Percentiles rank a stretch among this genome's conserved stretches.
Conservation (phyloP, 2,888 invertebrate genomes). For the Epirrhoe alternata region DNA sequence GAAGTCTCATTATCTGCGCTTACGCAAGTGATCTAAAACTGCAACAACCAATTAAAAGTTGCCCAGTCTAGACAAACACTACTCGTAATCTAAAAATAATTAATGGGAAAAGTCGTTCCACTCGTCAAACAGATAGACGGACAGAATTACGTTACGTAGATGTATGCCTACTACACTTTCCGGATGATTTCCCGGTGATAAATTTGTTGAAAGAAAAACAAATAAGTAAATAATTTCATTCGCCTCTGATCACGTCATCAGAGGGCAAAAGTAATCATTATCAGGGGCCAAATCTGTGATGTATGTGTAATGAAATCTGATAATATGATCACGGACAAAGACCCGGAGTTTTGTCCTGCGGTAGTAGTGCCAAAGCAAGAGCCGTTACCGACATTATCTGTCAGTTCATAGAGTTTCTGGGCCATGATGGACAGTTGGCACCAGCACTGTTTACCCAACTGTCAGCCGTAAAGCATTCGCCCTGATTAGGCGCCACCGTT, state of each 20-base stretch:
- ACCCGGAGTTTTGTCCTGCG: background rate
- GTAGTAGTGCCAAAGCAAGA: conserved; percentile 3
- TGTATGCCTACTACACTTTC: background rate
- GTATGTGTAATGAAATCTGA: too few species aligned
- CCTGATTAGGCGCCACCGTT: conserved; percentile 26
- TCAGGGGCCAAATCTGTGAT: too few species aligned
- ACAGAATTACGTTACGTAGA: conserved; percentile 16
- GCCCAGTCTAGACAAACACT: conserved; percentile 19
- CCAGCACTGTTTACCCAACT: conserved; percentile 36
- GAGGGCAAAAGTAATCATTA: too few species aligned
- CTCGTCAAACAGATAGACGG: conserved; percentile 18
- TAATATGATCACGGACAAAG: background rate
- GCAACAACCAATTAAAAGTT: conserved; percentile 12
- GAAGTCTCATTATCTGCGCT: background rate
- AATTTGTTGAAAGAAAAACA: too few species aligned
- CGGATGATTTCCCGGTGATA: background rate
- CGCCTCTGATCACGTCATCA: too few species aligned
- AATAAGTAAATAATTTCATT: too few species aligned
- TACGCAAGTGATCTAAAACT: conserved; percentile 16
- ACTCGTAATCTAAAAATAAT: conserved; percentile 18
- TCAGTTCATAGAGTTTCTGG: conserved; percentile 9
- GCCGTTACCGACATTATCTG: background rate
- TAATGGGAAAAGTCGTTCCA: conserved; percentile 3
- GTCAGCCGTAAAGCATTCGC: conserved; percentile 26
- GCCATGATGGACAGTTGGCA: conserved; percentile 27